Evolutionary conservation across 2,888 invertebrate genomes (phyloP).

Genomic region (Sycophila texana): DNA sequence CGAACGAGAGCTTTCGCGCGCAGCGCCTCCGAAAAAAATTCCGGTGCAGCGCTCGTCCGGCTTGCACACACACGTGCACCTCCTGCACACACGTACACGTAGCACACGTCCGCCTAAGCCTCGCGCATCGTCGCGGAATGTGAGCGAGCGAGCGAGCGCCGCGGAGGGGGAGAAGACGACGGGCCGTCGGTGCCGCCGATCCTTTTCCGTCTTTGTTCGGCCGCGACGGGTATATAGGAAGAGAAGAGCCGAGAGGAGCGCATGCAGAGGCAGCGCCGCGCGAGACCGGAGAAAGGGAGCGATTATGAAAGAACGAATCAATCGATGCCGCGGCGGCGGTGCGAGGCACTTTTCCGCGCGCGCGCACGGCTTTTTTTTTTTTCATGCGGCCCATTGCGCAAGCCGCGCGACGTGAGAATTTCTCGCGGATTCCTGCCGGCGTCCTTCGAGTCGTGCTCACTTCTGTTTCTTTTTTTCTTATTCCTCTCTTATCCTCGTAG

Average conservation of each 20-base stretch:
- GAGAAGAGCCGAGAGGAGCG: background rate
- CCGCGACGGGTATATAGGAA: slow-evolving; percentile 7
- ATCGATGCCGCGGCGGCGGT: slow-evolving; percentile 42
- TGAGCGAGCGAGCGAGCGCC: background rate
- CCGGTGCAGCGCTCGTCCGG: slow-evolving; percentile 6
- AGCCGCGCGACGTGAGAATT: slow-evolving; percentile 30
- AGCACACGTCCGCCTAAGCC: too few relatives aligned
- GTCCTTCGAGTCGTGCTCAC: background rate
- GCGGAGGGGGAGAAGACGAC: slow-evolving; percentile 6
- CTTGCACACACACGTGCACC: background rate
- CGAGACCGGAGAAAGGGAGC: slow-evolving; percentile 44
- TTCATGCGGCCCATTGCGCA: slow-evolving; percentile 21
- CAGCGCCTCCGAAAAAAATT: slow-evolving; percentile 31
- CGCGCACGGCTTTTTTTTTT: background rate
- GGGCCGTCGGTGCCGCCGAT: slow-evolving; percentile 39
- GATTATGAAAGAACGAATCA: slow-evolving; percentile 58
- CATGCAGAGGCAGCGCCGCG: slow-evolving; percentile 1
- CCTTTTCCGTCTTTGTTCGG: slow-evolving; percentile 52
- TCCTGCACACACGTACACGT: too few relatives aligned
- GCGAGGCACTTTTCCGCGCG: slow-evolving; percentile 29
- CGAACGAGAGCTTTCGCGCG: background rate
- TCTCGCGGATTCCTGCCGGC: background rate
- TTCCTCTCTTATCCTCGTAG: background rate
- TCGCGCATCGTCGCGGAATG: slow-evolving; percentile 45
- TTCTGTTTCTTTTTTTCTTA: slow-evolving; percentile 13